phyloP scores from a whole-genome alignment of 2,113 vertebrate species.

The Siphamia tubifer region DNA sequence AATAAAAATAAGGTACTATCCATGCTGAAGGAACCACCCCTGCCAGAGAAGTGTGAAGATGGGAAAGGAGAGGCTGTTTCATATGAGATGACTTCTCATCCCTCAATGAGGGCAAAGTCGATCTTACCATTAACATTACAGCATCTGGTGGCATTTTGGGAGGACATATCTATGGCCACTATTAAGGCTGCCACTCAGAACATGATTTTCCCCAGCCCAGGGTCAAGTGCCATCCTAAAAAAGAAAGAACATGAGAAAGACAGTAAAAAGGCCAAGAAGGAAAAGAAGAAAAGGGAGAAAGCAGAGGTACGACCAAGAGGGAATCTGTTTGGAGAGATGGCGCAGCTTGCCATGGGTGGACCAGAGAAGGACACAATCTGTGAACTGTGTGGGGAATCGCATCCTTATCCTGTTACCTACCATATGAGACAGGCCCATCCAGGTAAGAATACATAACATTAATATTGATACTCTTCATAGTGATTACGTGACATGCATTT shows the following conservation, averaged over 20 bases:
- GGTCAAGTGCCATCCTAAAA: conserved; percentile 95
- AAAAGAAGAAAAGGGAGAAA: conserved; percentile 98
- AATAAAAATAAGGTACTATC: conserved; percentile 99
- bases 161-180: conserved; percentile 97
- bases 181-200: conserved; percentile 99
- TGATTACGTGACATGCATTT: too few species aligned
- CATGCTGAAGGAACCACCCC: conserved; percentile 96
- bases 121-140: conserved; percentile 94
- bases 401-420: conserved; percentile 98
- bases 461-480: background rate
- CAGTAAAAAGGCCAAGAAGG: conserved; percentile 93
- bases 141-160: conserved; percentile 98
- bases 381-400: conserved; percentile 96
- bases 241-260: conserved; percentile 98
- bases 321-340: conserved; percentile 99
- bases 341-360: conserved; percentile 95
- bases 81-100: conserved; percentile 85
- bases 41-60: conserved; percentile 96
- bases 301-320: conserved; percentile 92
- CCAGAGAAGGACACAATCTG: conserved; percentile 99
- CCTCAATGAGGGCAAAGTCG: conserved; percentile 86
- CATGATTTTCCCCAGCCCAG: conserved; percentile 99
- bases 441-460: conserved; percentile 77
- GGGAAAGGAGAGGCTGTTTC: conserved; percentile 85
- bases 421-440: conserved; percentile 99